Percentiles rank a stretch among this genome's conserved stretches.
These are phyloP conservation scores for Anthrax anthrax DNA, from an alignment of 2,888 invertebrate species.

Conservation along the genomic window DNA sequence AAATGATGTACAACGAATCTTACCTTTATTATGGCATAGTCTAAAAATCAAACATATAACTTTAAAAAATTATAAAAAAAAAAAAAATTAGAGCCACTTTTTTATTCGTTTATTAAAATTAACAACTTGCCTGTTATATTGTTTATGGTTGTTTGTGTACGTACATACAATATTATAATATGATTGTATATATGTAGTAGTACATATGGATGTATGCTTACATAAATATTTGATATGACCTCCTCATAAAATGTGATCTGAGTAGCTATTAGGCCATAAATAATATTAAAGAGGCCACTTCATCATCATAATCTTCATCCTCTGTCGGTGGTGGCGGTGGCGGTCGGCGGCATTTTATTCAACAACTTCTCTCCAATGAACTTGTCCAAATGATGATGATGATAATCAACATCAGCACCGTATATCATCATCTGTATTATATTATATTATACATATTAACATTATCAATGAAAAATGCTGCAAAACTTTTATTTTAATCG, in stretches of 20 bases:
- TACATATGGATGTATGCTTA: too few species aligned
- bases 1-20: too few species aligned
- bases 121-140: constrained; percentile 4
- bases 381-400: background rate
- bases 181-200: too few species aligned
- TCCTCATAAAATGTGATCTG: background rate
- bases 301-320: constrained; percentile 2
- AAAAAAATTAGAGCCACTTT: background rate
- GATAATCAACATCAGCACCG: background rate
- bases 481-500: background rate
- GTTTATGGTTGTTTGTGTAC: background rate
- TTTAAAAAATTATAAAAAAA: background rate
- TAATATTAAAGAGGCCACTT: constrained; percentile 6
- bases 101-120: constrained; percentile 4
- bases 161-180: too few species aligned
- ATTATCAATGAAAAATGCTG: background rate
- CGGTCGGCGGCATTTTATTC: background rate
- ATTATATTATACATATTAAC: too few species aligned
- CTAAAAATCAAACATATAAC: background rate
- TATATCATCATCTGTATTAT: too few species aligned
- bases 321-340: background rate
- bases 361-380: background rate
- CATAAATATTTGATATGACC: too few species aligned
- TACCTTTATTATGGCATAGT: too few species aligned
- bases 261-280: constrained; percentile 8